Evolutionary conservation across 2,888 invertebrate genomes (phyloP).

Genomic region (Epicampocera succincta): DNA sequence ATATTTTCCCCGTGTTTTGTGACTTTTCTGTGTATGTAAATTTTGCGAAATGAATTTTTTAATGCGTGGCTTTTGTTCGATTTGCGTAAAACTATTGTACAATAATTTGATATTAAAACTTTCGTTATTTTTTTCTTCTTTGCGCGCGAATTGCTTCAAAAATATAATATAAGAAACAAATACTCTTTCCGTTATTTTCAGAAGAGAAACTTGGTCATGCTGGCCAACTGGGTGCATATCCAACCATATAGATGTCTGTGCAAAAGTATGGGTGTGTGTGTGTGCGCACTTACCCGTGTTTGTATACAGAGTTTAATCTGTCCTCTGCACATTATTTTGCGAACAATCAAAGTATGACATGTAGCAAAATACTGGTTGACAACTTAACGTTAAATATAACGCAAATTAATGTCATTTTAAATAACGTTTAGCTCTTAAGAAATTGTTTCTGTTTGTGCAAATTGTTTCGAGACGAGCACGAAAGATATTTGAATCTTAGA

Average conservation of each 20-base stretch:
- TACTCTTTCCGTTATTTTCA: too few species aligned
- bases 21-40: too few species aligned
- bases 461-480: neutral
- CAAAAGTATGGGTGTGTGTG: neutral
- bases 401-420: conserved; percentile 66
- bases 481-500: conserved; percentile 8
- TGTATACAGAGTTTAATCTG: conserved; percentile 26
- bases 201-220: too few species aligned
- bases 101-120: too few species aligned
- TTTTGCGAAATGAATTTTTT: too few species aligned
- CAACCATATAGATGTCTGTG: neutral
- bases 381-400: conserved; percentile 60
- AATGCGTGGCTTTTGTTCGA: too few species aligned
- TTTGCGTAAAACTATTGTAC: too few species aligned
- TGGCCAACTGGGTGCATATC: neutral
- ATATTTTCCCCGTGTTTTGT: too few species aligned
- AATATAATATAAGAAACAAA: too few species aligned
- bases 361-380: conserved; percentile 64
- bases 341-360: conserved; percentile 64
- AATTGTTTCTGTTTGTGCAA: conserved; percentile 23
- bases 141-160: too few species aligned
- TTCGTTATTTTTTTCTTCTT: too few species aligned
- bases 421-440: conserved; percentile 46
- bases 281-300: neutral
- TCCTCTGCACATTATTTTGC: conserved; percentile 58